Evolutionary conservation across 1,140 invertebrate genomes (phyloP).

Genomic region (Drosophila simulans): DNA sequence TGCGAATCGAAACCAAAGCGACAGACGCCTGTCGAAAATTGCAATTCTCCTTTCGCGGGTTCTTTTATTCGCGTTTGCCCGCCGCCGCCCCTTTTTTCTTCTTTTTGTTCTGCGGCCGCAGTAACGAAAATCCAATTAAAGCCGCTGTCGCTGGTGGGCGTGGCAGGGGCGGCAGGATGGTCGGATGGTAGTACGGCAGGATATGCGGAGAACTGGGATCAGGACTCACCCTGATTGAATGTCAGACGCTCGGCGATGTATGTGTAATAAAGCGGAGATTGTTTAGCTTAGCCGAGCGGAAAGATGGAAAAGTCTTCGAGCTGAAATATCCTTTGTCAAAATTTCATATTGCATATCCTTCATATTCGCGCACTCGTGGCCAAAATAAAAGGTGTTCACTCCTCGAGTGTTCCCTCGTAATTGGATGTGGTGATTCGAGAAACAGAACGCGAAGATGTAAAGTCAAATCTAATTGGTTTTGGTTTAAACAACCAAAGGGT

Average conservation of each 20-base stretch:
- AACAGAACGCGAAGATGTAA: neutral
- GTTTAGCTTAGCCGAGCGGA: slow-evolving; percentile 60
- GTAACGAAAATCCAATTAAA: slow-evolving; percentile 81
- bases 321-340: slow-evolving; percentile 38
- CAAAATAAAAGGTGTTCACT: neutral
- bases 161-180: slow-evolving; percentile 8
- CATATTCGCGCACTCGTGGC: neutral
- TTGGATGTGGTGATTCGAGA: neutral
- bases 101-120: slow-evolving; percentile 59
- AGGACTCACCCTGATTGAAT: slow-evolving; percentile 68
- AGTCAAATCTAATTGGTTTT: neutral
- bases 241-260: slow-evolving; percentile 66
- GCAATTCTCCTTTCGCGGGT: slow-evolving; percentile 67
- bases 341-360: slow-evolving; percentile 29
- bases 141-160: slow-evolving; percentile 72
- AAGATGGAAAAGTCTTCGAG: slow-evolving; percentile 44
- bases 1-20: slow-evolving; percentile 66
- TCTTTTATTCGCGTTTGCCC: slow-evolving; percentile 33
- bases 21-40: slow-evolving; percentile 81
- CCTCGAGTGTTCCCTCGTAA: neutral
- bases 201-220: slow-evolving; percentile 16
- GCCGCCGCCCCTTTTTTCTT: slow-evolving; percentile 12
- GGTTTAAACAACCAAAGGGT: neutral
- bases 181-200: neutral
- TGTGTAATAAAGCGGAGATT: slow-evolving; percentile 81